Evolutionary conservation across 2,113 vertebrate genomes (phyloP).

Genomic region (Lycaon pictus): DNA sequence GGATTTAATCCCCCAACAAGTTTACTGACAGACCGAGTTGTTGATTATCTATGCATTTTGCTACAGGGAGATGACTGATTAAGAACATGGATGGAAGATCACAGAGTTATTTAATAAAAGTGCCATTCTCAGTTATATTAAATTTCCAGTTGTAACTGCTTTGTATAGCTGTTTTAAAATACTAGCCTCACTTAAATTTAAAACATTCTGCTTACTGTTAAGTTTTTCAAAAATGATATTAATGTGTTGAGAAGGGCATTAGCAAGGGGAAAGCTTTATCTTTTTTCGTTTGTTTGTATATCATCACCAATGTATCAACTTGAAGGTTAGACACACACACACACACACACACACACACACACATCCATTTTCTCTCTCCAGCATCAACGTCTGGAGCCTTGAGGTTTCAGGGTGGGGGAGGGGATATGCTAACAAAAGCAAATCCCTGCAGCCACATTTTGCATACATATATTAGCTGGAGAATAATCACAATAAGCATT

Average conservation of each 20-base stretch:
- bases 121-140: constrained; percentile 74
- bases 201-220: constrained; percentile 41
- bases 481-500: constrained; percentile 77
- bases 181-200: constrained; percentile 38
- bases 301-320: constrained; percentile 45
- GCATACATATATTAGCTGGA: constrained; percentile 64
- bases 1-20: constrained; percentile 88
- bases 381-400: constrained; percentile 78
- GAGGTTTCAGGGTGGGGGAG: constrained; percentile 81
- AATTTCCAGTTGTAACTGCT: constrained; percentile 75
- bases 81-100: constrained; percentile 83
- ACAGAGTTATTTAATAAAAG: constrained; percentile 84
- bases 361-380: constrained; percentile 69
- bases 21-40: constrained; percentile 83
- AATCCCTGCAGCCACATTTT: constrained; percentile 83
- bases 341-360: constrained; percentile 30
- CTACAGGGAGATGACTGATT: constrained; percentile 82
- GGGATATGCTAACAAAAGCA: constrained; percentile 83
- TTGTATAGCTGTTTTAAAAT: constrained; percentile 75
- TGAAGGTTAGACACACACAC: constrained; percentile 35
- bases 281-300: constrained; percentile 65
- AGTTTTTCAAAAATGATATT: constrained; percentile 55
- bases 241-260: constrained; percentile 22
- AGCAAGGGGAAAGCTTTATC: not conserved
- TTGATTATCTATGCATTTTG: constrained; percentile 87